Conservation (phyloP, 2,113 vertebrate genomes). For the Ceratotherium simum region DNA sequence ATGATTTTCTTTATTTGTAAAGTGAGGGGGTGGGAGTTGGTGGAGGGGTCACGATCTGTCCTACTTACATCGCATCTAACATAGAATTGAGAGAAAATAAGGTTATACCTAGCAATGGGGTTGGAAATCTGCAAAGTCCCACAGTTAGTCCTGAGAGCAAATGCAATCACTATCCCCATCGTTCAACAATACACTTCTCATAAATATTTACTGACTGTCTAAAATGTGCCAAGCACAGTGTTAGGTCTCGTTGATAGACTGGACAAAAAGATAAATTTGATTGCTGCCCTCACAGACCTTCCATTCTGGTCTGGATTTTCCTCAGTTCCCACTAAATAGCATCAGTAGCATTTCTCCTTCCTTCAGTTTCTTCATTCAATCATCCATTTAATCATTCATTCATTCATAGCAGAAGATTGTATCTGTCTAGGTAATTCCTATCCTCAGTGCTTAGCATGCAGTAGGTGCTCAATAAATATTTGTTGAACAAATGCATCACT, state of each 20-base stretch:
- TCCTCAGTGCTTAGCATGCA: background rate
- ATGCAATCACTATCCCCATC: background rate
- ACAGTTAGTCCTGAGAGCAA: background rate
- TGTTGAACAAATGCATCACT: background rate
- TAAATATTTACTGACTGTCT: background rate
- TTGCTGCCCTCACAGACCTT: background rate
- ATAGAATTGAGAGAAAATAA: conserved; percentile 22
- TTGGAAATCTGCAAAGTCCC: background rate
- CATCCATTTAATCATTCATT: background rate
- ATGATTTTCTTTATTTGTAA: conserved; percentile 31
- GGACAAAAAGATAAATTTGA: background rate
- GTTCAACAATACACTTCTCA: background rate
- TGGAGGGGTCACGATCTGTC: background rate
- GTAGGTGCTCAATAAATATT: background rate
- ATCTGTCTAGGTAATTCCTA: background rate
- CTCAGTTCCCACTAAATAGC: background rate
- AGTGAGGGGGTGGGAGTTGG: background rate
- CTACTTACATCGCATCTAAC: background rate
- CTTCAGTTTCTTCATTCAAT: background rate
- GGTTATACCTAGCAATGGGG: background rate
- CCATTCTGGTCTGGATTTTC: background rate
- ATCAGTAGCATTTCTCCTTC: background rate
- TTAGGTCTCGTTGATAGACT: background rate
- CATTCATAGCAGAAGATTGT: background rate
- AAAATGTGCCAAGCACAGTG: background rate